Conservation (phyloP, 2,797 vertebrate species). For the Catharus ustulatus region DNA sequence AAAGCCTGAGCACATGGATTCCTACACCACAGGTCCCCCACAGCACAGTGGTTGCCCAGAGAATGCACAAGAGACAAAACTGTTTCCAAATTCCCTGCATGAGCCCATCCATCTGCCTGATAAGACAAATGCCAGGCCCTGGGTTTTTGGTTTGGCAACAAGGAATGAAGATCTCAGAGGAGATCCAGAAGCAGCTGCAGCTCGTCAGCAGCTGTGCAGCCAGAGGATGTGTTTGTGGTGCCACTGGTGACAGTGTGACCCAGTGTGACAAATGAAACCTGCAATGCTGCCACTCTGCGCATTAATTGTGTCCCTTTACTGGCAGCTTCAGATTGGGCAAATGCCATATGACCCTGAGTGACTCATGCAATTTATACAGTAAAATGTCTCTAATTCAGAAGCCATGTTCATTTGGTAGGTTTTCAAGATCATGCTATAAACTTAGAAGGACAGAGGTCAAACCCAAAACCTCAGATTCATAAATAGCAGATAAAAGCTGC, state of each 20-base stretch:
- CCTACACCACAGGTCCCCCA: not conserved
- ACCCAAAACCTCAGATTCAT: not conserved
- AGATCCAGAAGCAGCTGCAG: not conserved
- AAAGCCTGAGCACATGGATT: not conserved
- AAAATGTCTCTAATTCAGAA: not conserved
- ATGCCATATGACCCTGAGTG: not conserved
- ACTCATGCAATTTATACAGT: not conserved
- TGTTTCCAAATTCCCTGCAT: not conserved
- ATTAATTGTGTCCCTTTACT: no score
- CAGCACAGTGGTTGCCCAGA: not conserved
- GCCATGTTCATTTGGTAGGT: not conserved
- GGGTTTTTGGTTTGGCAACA: not conserved
- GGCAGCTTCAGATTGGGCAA: not conserved
- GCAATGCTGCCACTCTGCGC: not conserved
- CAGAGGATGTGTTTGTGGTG: not conserved
- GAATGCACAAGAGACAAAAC: not conserved
- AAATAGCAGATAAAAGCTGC: conserved; percentile 47
- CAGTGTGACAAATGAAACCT: not conserved
- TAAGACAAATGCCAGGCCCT: not conserved
- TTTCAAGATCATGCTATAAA: not conserved
- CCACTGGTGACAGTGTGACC: not conserved
- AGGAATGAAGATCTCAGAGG: not conserved
- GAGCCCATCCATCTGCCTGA: not conserved
- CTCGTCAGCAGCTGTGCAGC: not conserved
- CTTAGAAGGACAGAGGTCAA: conserved; percentile 4